A percentile compares a stretch with the other conserved stretches of the same genome.
Evolutionary conservation across 2,888 invertebrate species (phyloP).

Genomic region (Cryptus viduatorius): DNA sequence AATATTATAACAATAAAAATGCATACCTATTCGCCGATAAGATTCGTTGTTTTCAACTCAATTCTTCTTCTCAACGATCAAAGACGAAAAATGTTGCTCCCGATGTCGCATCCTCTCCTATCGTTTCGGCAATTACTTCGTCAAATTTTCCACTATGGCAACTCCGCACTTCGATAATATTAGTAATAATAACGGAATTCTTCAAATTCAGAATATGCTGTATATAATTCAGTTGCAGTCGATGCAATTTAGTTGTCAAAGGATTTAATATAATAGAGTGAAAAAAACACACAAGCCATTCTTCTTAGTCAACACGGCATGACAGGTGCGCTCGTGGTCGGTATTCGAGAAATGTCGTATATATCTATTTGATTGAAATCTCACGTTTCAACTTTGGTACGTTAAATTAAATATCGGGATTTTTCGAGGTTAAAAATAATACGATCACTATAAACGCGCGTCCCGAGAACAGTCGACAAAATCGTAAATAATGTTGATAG

Average conservation of each 20-base stretch:
- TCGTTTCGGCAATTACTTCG: slow-evolving; percentile 25
- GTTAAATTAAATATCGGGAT: slow-evolving; percentile 1
- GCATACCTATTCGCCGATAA: neutral
- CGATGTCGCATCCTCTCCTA: slow-evolving; percentile 9
- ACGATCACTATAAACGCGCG: neutral
- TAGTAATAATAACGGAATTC: slow-evolving; percentile 4
- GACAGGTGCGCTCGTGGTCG: slow-evolving; percentile 7
- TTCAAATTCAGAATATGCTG: slow-evolving; percentile 3
- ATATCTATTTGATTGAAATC: neutral
- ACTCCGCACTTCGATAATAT: slow-evolving; percentile 14
- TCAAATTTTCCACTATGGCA: neutral
- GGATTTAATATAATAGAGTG: neutral
- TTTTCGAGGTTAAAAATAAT: neutral
- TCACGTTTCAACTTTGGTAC: slow-evolving; percentile 1
- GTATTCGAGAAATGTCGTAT: neutral
- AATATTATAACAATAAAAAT: neutral
- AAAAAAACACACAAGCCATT: neutral
- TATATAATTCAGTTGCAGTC: neutral
- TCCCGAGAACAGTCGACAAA: neutral
- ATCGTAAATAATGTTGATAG: neutral
- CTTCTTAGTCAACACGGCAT: neutral
- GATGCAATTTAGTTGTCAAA: neutral
- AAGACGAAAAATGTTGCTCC: slow-evolving; percentile 7
- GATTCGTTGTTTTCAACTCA: neutral
- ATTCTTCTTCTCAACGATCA: neutral